These are phyloP conservation scores for Diprion similis DNA, from an alignment of 1,140 invertebrate species.

Conservation along the genomic window DNA sequence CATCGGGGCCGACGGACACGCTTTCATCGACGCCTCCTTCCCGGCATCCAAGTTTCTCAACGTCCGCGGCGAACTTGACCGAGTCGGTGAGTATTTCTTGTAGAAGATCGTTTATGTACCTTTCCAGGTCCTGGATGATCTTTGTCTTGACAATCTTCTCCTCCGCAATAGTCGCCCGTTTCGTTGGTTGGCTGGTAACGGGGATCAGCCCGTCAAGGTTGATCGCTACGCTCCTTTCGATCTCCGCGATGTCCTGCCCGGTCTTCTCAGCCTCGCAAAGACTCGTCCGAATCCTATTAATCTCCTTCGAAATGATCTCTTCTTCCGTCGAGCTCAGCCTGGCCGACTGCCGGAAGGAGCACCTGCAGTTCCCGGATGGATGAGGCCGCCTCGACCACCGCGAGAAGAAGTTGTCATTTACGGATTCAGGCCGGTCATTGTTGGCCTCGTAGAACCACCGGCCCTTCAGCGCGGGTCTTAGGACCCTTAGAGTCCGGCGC, in stretches of 20 bases:
- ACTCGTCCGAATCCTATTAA: constrained; percentile 52
- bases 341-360: constrained; percentile 50
- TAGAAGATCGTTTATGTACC: constrained; percentile 47
- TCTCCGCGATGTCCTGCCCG: constrained; percentile 40
- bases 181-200: not conserved
- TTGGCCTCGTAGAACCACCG: constrained; percentile 45
- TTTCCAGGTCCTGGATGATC: constrained; percentile 49
- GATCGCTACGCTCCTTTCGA: constrained; percentile 44
- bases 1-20: constrained; percentile 13
- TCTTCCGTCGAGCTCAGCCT: constrained; percentile 44
- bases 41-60: constrained; percentile 19
- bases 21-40: not conserved
- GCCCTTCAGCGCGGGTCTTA: constrained; percentile 42
- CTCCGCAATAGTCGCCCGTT: constrained; percentile 9
- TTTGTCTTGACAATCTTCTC: constrained; percentile 46
- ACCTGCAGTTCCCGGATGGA: constrained; percentile 53
- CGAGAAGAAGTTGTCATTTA: constrained; percentile 56
- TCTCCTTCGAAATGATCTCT: constrained; percentile 45
- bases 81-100: constrained; percentile 51
- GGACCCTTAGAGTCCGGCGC: constrained; percentile 46
- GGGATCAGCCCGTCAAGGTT: constrained; percentile 36
- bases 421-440: constrained; percentile 46
- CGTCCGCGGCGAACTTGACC: constrained; percentile 40
- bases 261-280: constrained; percentile 49
- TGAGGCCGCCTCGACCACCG: constrained; percentile 53